phyloP scores from a whole-genome alignment of 1,140 invertebrate species.

The Vanessa atalanta region DNA sequence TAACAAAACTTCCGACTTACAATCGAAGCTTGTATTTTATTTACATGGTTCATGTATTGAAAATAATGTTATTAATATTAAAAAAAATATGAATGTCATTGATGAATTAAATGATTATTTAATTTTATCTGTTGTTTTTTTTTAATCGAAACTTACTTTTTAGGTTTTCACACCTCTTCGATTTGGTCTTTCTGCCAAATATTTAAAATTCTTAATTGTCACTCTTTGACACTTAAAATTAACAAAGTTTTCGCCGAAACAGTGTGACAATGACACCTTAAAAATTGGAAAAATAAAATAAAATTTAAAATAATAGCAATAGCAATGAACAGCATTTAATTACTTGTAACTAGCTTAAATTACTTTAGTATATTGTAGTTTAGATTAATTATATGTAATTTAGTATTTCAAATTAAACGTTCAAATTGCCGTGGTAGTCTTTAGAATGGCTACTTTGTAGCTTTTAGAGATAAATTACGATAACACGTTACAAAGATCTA shows the following conservation, averaged over 20 bases:
- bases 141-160: not conserved
- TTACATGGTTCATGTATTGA: conserved; percentile 49
- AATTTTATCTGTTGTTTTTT: conserved; percentile 42
- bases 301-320: not conserved
- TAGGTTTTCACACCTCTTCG: not conserved
- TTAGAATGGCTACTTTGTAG: no score
- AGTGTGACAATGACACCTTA: not conserved
- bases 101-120: conserved; percentile 69
- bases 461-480: no score
- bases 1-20: conserved; percentile 43
- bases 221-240: not conserved
- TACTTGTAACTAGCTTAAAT: no score
- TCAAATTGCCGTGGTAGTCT: no score
- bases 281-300: not conserved
- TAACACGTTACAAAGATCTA: no score
- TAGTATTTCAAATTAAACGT: no score
- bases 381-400: no score
- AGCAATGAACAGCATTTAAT: not conserved
- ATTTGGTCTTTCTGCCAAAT: not conserved
- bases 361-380: no score
- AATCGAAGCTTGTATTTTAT: conserved; percentile 57
- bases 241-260: not conserved
- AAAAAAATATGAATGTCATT: conserved; percentile 57
- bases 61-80: conserved; percentile 53
- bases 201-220: not conserved